Evolutionary conservation across 2,113 vertebrate species (phyloP).

Genomic region (Sphyrna mokarran): DNA sequence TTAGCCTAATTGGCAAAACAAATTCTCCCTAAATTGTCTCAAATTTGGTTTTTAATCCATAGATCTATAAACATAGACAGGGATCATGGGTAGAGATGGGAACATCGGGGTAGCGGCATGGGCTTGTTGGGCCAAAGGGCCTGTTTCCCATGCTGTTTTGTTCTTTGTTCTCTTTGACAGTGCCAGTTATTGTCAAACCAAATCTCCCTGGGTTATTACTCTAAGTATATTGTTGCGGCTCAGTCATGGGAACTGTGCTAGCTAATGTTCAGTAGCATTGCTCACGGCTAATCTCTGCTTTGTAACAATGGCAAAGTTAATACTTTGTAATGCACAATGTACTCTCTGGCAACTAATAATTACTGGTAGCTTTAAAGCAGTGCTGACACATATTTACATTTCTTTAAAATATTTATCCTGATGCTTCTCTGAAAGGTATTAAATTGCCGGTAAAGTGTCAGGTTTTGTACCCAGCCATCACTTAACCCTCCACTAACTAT

Average conservation of each 20-base stretch:
- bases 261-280: neutral
- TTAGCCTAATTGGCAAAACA: too few relatives aligned
- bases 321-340: neutral
- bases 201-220: neutral
- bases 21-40: too few relatives aligned
- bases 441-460: neutral
- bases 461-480: neutral
- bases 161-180: too few relatives aligned
- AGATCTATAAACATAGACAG: too few relatives aligned
- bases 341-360: neutral
- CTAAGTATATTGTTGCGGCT: neutral
- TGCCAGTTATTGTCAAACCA: neutral
- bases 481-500: neutral
- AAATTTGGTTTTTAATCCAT: too few relatives aligned
- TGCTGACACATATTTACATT: neutral
- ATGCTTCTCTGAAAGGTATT: neutral
- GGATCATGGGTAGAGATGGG: too few relatives aligned
- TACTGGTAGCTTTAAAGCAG: neutral
- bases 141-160: too few relatives aligned
- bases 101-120: too few relatives aligned
- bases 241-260: neutral
- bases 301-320: neutral
- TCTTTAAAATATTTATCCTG: neutral
- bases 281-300: neutral
- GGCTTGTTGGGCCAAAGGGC: too few relatives aligned